Evolutionary conservation across 2,113 vertebrate species (phyloP), one percentile per base, ranked within the genome.

Genomic region (Chamaea fasciata): DNA sequence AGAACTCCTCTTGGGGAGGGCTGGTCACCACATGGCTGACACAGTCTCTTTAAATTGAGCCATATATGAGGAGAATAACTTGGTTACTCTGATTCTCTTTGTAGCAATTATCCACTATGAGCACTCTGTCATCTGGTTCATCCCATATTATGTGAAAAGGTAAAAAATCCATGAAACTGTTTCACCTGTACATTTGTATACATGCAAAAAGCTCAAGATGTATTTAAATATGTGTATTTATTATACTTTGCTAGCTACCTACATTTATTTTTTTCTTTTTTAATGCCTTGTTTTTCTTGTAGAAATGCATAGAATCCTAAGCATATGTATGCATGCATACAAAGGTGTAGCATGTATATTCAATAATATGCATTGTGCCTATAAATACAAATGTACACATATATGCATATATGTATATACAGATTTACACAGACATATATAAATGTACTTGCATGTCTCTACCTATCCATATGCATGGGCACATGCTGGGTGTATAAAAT

Each of bases 21-120:
- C 31, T 1, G 1, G 28, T 55, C 20, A 57, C 1, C 6, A 1
- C 1, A 1, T 9, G 28, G 57, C 20, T 4, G 19, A 37, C 20
- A 12, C 15, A 35, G 7, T 15, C 30, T 49, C 22, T 86, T 80
- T 35, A 57, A 69, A 44, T 10, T 28, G 35, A 46, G 8, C 9
- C 33, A 24, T 27, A 5, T 7, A 21, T 7, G 24, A 73, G 33
- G 6, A 78, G 13, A 24, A 31, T 2, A 89, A 60, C 5, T 28
- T 53, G 37, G 19, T 57, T 67, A 26, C 30, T 64, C n/a, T 59
- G 27, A 56, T 69, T 76, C 6, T 2, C 4, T 80, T 69, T 47
- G n/a, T 9, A 86, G 60, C 41, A 60, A 28, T 83, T 65, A 50
- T 37, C 19, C 37, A 10, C 26, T 53, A 31, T 8, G 10, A 53